phyloP scores from a whole-genome alignment of 2,113 vertebrate genomes.

The Tinamus guttatus region DNA sequence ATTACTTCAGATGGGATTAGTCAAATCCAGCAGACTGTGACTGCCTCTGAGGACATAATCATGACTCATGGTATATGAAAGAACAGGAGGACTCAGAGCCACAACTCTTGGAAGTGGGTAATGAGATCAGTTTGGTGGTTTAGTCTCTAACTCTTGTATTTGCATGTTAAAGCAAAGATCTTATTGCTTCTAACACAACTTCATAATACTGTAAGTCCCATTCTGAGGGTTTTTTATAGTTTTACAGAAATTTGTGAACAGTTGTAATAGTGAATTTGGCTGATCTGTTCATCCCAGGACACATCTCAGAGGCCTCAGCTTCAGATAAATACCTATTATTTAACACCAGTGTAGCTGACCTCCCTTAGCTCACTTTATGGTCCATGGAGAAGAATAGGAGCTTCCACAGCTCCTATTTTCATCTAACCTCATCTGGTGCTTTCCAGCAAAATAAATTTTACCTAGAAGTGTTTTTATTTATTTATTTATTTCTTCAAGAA shows the following conservation, averaged over 20 bases:
- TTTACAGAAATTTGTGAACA: not conserved
- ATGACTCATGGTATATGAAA: not conserved
- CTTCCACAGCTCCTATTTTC: not conserved
- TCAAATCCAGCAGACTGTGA: not conserved
- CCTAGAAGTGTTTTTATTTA: not conserved
- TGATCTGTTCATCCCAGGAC: not conserved
- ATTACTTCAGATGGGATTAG: not conserved
- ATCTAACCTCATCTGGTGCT: not conserved
- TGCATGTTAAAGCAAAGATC: not conserved
- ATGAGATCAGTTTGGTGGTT: not conserved
- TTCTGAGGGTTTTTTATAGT: not conserved
- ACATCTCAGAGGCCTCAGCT: fast-evolving
- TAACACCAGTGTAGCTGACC: not conserved
- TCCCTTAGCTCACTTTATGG: not conserved
- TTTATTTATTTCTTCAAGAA: not conserved
- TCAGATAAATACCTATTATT: not conserved
- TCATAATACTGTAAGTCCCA: not conserved
- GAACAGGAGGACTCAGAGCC: not conserved
- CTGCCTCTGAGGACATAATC: not conserved
- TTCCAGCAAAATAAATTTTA: not conserved
- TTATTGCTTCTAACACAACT: not conserved
- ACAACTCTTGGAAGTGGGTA: not conserved
- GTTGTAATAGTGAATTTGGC: not conserved
- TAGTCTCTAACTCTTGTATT: not conserved
- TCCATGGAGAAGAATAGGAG: not conserved